Percentiles rank a stretch among this genome's conserved stretches.
phyloP scores from a whole-genome alignment of 2,797 vertebrate genomes.

The Eulemur mongoz region DNA sequence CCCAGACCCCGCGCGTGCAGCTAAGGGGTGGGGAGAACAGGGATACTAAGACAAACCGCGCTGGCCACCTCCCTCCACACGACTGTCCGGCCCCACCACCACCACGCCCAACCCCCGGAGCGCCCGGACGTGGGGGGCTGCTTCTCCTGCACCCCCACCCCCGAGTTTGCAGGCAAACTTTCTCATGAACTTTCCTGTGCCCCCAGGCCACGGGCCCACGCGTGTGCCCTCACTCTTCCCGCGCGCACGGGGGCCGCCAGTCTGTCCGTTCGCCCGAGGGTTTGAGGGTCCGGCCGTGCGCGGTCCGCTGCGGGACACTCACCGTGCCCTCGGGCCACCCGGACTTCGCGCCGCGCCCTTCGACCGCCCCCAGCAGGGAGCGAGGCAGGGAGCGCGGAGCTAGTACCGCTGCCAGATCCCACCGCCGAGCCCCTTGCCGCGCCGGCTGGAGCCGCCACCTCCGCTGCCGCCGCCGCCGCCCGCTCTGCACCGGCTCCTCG shows the following conservation, averaged over 20 bases:
- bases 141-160: conserved; percentile 53
- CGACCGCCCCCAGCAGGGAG: conserved; percentile 31
- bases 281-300: conserved; percentile 56
- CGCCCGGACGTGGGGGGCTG: conserved; percentile 61
- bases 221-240: conserved; percentile 50
- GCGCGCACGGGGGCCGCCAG: conserved; percentile 54
- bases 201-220: conserved; percentile 48
- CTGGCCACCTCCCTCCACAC: conserved; percentile 51
- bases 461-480: conserved; percentile 74
- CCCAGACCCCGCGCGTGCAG: conserved; percentile 54
- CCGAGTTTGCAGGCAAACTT: conserved; percentile 76
- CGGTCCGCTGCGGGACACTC: conserved; percentile 63
- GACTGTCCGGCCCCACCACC: conserved; percentile 43
- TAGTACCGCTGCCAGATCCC: conserved; percentile 52
- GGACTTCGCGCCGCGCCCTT: conserved; percentile 62
- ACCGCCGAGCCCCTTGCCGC: conserved; percentile 61
- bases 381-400: conserved; percentile 54
- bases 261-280: conserved; percentile 16
- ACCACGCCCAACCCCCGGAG: conserved; percentile 72
- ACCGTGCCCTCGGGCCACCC: conserved; percentile 65
- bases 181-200: conserved; percentile 74
- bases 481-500: conserved; percentile 81
- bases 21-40: not conserved
- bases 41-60: not conserved
- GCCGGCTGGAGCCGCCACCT: conserved; percentile 73